Evolutionary conservation across 2,113 vertebrate species (phyloP), one percentile per base, ranked within the genome.

Genomic region (Litocranius walleri): DNA sequence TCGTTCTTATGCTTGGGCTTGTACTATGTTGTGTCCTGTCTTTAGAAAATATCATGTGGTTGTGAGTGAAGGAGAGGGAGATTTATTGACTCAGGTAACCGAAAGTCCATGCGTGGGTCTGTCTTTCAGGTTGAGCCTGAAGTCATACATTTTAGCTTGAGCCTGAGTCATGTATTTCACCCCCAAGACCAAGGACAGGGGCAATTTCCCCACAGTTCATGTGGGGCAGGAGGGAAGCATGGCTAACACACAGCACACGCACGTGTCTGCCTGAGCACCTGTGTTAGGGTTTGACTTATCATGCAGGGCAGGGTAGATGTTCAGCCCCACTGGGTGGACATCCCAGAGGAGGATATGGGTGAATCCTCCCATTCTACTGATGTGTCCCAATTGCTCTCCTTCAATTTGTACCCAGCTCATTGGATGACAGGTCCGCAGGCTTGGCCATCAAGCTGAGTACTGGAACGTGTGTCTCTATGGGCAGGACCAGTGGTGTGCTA

Each of bases 261-360:
- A 1, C 1, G 1, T 29, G 17, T 45, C 4, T 52, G 4, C 48
- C 2, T 27, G 10, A 48, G 36, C 6, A 43, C 29, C 45, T 27
- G 7, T n/a, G 27, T 88, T 40, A 36, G n/a, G 1, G n/a, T 61
- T 48, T 15, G 10, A n/a, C 27, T 21, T 17, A 6, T 57, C 27
- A 8, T 45, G 45, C 25, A 43, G 61, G 25, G 21, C 16, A 56
- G 27, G 57, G 3, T 2, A 25, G 21, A 43, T 29, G 29, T 54
- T 74, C 12, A 29, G 9, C 13, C 33, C 17, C 25, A 30, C 6
- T 71, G 62, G 15, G 13, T 40, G 23, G 17, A 54, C 4, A 52
- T 57, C 59, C 64, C 45, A 30, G 45, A 93, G 33, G 16, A 78
- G 25, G 6, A 27, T 64, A 86, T 78, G n/a, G 21, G 25, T 62